phyloP scores from a whole-genome alignment of 2,113 vertebrate species.

The Euleptes europaea region DNA sequence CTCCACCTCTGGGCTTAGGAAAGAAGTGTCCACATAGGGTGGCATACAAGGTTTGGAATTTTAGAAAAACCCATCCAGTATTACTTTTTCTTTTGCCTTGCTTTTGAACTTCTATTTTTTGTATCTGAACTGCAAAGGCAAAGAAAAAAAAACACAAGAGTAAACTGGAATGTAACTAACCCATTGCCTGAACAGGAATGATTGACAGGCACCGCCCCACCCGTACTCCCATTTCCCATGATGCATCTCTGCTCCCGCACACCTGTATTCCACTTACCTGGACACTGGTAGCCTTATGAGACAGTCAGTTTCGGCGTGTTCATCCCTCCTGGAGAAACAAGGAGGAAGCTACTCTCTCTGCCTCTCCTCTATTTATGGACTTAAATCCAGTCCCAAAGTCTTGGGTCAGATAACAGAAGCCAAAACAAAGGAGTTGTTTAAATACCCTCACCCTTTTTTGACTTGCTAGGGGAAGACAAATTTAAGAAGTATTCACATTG shows the following conservation, averaged over 20 bases:
- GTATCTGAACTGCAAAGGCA: constrained; percentile 42
- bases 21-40: constrained; percentile 97
- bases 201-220: constrained; percentile 71
- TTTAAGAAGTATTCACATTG: no score
- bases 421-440: neutral
- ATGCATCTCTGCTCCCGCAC: constrained; percentile 52
- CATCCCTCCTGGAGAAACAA: neutral
- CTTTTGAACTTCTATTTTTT: constrained; percentile 42
- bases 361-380: neutral
- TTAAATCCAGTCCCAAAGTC: neutral
- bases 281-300: constrained; percentile 60
- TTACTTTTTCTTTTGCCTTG: constrained; percentile 44
- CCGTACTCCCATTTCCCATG: constrained; percentile 22
- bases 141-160: constrained; percentile 40
- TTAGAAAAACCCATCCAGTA: constrained; percentile 75
- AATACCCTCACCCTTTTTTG: neutral
- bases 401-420: no score
- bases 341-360: neutral
- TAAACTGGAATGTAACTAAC: constrained; percentile 61
- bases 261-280: constrained; percentile 58
- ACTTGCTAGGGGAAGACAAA: neutral
- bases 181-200: constrained; percentile 81
- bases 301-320: constrained; percentile 43
- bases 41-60: constrained; percentile 97
- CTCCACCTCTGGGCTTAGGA: constrained; percentile 96